Evolutionary conservation across 2,113 vertebrate species (phyloP), one percentile per base, ranked within the genome.

Genomic region (Archilochus colubris): DNA sequence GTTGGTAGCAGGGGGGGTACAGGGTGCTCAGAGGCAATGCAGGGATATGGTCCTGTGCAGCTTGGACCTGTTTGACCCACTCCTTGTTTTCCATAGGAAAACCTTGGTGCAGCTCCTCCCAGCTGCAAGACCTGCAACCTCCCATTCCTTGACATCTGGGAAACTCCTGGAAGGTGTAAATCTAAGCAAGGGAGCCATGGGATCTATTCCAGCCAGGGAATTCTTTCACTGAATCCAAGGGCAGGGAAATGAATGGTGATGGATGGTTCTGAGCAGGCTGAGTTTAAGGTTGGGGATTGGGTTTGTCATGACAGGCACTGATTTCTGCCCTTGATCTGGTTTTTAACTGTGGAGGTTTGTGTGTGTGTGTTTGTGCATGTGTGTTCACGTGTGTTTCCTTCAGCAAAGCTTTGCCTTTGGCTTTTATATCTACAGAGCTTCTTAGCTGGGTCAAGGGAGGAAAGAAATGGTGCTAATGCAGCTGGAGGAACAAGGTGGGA

Each of bases 221-320:
- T 72, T 70, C 55, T 73, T 55, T 62, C 63, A 24, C 24, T 48
- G 82, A 86, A 44, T 62, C 68, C 72, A 88, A 86, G 76, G 79
- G 48, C 38, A 80, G 59, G 78, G 59, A 66, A 89, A n/a, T 19
- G 75, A 91, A 85, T 76, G 23, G 94, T 79, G 87, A 51, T 87
- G 43, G 75, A 33, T 88, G 95, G 94, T 87, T 89, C 89, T 80
- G 89, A 92, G 91, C 63, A 92, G 85, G 91, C 68, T 40, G 40
- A 48, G 25, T 31, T 67, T 72, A 57, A 50, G 58, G 40, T 15
- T 83, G 73, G 64, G 40, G 92, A 6, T 78, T 28, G 9, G 66
- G 55, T 91, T 87, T 73, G 57, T 84, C 10, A n/a, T 8, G 38
- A 89, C 55, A 67, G 61, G 89, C 87, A 79, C 89, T 69, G 87